Percentiles rank a stretch among this genome's conserved stretches.
Conservation (phyloP, 1,140 invertebrate genomes). For the Drosophila obscura region DNA sequence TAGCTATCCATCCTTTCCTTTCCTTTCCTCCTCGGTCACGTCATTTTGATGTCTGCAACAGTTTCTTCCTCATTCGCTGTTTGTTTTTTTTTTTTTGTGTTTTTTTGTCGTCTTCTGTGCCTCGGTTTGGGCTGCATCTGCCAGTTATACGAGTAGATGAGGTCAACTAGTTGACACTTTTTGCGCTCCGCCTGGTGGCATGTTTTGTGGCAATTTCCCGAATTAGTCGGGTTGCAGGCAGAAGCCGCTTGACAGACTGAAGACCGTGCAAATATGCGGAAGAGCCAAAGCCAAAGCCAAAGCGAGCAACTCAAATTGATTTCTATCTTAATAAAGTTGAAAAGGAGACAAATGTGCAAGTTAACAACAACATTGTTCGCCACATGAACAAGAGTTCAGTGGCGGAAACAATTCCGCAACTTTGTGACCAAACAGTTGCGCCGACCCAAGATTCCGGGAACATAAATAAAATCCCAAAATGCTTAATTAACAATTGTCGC, state of each 20-base stretch:
- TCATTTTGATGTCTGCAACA: conserved; percentile 52
- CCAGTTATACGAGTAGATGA: conserved; percentile 45
- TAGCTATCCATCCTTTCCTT: neutral
- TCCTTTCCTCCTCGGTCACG: conserved; percentile 22
- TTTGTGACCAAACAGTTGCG: too few relatives aligned
- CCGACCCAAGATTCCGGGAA: too few relatives aligned
- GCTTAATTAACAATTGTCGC: too few relatives aligned
- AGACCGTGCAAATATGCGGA: conserved; percentile 60
- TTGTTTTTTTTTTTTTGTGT: conserved; percentile 6
- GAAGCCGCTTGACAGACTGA: conserved; percentile 35
- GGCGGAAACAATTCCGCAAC: too few relatives aligned
- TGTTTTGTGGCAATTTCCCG: conserved; percentile 67
- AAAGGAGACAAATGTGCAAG: conserved; percentile 17
- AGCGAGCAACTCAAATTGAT: conserved; percentile 51
- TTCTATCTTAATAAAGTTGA: conserved; percentile 70
- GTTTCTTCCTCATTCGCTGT: conserved; percentile 27
- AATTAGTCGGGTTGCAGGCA: conserved; percentile 44
- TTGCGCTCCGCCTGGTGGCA: conserved; percentile 50
- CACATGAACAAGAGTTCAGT: too few relatives aligned
- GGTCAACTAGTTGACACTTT: conserved; percentile 78
- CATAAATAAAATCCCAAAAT: too few relatives aligned
- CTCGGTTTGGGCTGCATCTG: conserved; percentile 60
- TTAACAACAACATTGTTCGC: too few relatives aligned
- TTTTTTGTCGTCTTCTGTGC: conserved; percentile 14
- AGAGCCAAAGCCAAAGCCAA: conserved; percentile 14